A percentile compares a stretch with the other conserved stretches of the same genome.
phyloP scores from a whole-genome alignment of 2,888 invertebrate species.

The Lissocephala sabroskyi region DNA sequence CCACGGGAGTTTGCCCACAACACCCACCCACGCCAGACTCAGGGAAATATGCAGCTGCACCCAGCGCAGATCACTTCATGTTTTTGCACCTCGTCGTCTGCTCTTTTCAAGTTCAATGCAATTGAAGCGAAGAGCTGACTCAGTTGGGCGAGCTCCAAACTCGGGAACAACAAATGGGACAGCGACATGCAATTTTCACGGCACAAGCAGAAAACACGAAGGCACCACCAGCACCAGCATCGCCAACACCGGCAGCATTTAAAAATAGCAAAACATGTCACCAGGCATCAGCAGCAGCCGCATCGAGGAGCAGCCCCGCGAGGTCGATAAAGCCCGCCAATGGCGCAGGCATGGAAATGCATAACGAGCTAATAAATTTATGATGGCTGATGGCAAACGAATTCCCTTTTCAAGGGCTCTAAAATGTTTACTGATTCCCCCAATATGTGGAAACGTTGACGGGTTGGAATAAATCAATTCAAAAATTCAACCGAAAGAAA shows the following conservation, averaged over 20 bases:
- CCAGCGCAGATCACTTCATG: too few relatives aligned
- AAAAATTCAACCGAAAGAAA: too few relatives aligned
- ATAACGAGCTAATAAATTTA: not conserved
- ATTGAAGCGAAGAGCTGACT: slow-evolving; percentile 49
- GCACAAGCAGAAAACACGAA: slow-evolving; percentile 27
- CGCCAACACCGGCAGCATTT: slow-evolving; percentile 22
- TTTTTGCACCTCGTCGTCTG: too few relatives aligned
- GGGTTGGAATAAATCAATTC: too few relatives aligned
- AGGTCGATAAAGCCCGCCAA: too few relatives aligned
- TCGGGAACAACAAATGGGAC: slow-evolving; percentile 33
- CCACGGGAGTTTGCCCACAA: slow-evolving; percentile 20
- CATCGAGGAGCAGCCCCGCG: too few relatives aligned
- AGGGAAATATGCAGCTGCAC: too few relatives aligned
- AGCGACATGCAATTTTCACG: slow-evolving; percentile 47
- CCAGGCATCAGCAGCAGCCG: slow-evolving; percentile 16
- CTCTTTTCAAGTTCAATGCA: slow-evolving; percentile 40
- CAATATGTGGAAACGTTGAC: too few relatives aligned
- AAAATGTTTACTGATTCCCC: too few relatives aligned
- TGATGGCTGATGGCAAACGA: not conserved
- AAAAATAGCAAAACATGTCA: slow-evolving; percentile 58
- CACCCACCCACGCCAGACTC: slow-evolving; percentile 13
- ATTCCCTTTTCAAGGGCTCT: too few relatives aligned
- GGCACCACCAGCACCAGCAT: not conserved
- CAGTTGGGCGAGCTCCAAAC: slow-evolving; percentile 8
- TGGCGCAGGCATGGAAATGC: too few relatives aligned